These are phyloP conservation scores for Phenganax marumi DNA, from an alignment of 92 coral and sea anemone genomes.

Conservation along the genomic window DNA sequence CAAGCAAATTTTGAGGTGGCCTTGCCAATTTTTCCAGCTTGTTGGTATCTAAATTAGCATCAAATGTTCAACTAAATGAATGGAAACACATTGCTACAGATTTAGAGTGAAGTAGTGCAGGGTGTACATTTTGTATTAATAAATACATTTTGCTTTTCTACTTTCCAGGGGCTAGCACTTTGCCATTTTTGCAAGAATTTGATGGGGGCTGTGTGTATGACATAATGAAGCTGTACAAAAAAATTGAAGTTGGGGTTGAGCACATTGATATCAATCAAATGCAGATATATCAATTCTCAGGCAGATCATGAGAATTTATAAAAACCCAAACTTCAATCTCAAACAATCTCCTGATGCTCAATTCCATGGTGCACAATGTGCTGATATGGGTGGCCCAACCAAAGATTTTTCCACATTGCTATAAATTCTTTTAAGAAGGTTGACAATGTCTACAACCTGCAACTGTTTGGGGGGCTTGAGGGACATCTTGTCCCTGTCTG, in stretches of 20 bases:
- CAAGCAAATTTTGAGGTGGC: too few species aligned
- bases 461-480: slow-evolving; percentile 60
- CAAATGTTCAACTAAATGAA: too few species aligned
- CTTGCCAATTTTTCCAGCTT: too few species aligned
- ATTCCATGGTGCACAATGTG: slow-evolving; percentile 58
- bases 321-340: slow-evolving; percentile 50
- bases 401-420: slow-evolving; percentile 57
- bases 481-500: slow-evolving; percentile 59
- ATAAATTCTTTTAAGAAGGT: slow-evolving; percentile 41
- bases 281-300: slow-evolving; percentile 56
- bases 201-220: background rate
- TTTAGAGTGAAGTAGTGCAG: too few species aligned
- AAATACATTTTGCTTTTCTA: too few species aligned
- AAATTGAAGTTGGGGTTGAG: slow-evolving; percentile 41
- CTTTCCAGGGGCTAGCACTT: too few species aligned
- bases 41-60: too few species aligned
- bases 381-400: slow-evolving; percentile 66
- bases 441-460: slow-evolving; percentile 51
- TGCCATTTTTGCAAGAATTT: background rate
- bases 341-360: slow-evolving; percentile 32
- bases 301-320: slow-evolving; percentile 58
- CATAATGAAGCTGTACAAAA: slow-evolving; percentile 30
- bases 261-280: slow-evolving; percentile 55
- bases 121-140: too few species aligned
- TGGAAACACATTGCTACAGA: too few species aligned